Evolutionary conservation across 53 echinoderm and acorn worm genomes (phyloP).

Genomic region (Patiria pectinifera): DNA sequence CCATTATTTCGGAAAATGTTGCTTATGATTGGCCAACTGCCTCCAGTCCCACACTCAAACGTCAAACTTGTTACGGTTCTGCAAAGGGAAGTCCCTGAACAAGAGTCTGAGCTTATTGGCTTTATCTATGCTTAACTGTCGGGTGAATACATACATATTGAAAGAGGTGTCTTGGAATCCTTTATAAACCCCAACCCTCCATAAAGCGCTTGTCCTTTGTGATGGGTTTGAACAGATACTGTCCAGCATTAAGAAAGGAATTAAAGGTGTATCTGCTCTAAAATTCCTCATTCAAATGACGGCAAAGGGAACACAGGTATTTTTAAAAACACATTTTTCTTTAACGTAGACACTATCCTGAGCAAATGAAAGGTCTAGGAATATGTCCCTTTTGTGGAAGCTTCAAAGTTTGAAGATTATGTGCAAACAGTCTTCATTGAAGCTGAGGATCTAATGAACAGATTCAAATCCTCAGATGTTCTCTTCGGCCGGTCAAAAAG

Average conservation of each 20-base stretch:
- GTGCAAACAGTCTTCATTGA: background rate
- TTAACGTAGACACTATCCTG: background rate
- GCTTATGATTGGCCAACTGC: no score
- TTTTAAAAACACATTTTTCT: constrained; percentile 39
- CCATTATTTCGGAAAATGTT: no score
- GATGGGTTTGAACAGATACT: constrained; percentile 2
- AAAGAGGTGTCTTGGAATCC: background rate
- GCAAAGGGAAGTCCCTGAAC: background rate
- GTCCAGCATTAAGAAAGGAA: background rate
- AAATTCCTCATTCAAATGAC: background rate
- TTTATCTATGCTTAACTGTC: constrained; percentile 28
- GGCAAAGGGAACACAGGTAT: background rate
- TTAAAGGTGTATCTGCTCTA: background rate
- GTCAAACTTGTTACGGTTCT: constrained; percentile 23
- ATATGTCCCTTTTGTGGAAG: background rate
- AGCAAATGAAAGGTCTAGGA: background rate
- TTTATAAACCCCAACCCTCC: no score
- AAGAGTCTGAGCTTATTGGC: constrained; percentile 14
- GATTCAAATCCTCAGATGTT: background rate
- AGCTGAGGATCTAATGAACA: background rate
- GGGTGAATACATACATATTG: background rate
- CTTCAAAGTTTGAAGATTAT: background rate
- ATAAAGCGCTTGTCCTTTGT: no score
- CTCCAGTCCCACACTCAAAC: no score
- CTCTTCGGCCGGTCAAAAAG: background rate